These are phyloP conservation scores for Ormyrus pomaceus DNA, from an alignment of 2,888 invertebrate species.

Conservation along the genomic window DNA sequence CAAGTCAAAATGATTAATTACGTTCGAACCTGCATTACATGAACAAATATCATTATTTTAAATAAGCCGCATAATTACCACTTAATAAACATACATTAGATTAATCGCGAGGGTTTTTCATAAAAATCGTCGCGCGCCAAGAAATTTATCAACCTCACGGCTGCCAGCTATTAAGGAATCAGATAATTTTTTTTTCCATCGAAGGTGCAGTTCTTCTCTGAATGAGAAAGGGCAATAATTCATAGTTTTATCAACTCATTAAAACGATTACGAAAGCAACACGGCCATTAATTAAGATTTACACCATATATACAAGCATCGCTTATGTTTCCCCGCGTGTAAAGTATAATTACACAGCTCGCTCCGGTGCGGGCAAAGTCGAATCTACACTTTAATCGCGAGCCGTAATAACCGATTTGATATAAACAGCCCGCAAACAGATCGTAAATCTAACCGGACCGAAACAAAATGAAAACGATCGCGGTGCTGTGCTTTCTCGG, in stretches of 20 bases:
- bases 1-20: too few relatives aligned
- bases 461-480: not conserved
- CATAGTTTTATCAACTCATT: slow-evolving; percentile 35
- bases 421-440: slow-evolving; percentile 37
- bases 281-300: slow-evolving; percentile 40
- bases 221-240: slow-evolving; percentile 21
- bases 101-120: too few relatives aligned
- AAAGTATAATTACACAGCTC: slow-evolving; percentile 20
- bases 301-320: not conserved
- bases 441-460: slow-evolving; percentile 34
- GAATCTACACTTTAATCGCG: not conserved
- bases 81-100: too few relatives aligned
- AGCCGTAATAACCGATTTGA: slow-evolving; percentile 46
- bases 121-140: not conserved
- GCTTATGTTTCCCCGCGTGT: slow-evolving; percentile 1
- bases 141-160: slow-evolving; percentile 17
- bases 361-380: not conserved
- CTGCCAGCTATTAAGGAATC: slow-evolving; percentile 1
- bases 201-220: not conserved
- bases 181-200: not conserved
- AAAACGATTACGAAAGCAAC: slow-evolving; percentile 22
- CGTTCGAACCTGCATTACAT: too few relatives aligned
- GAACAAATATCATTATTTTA: too few relatives aligned
- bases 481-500: slow-evolving; percentile 16
- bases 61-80: too few relatives aligned